These are phyloP conservation scores for Distichodus sexfasciatus DNA, from an alignment of 2,797 vertebrate genomes.

Conservation along the genomic window DNA sequence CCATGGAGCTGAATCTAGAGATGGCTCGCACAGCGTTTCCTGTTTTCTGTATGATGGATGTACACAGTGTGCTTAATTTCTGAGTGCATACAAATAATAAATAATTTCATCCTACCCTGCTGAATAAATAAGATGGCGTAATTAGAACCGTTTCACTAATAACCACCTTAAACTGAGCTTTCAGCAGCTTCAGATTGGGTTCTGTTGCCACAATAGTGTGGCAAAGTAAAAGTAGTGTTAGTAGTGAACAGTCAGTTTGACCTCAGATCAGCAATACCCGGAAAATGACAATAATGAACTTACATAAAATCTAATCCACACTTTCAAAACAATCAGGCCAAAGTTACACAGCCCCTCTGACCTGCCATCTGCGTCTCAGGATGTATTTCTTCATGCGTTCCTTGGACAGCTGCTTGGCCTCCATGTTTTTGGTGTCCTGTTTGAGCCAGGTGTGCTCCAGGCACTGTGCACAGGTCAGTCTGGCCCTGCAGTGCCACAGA, in stretches of 20 bases:
- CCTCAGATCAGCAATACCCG: too few relatives aligned
- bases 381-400: conserved; percentile 99
- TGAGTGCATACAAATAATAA: background rate
- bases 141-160: too few relatives aligned
- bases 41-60: conserved; percentile 82
- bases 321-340: too few relatives aligned
- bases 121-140: too few relatives aligned
- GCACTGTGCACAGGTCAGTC: conserved; percentile 87
- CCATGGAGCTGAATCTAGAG: conserved; percentile 94
- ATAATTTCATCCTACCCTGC: too few relatives aligned
- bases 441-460: conserved; percentile 93
- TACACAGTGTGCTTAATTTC: background rate
- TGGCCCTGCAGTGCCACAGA: conserved; percentile 70
- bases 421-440: conserved; percentile 97
- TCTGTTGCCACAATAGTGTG: too few relatives aligned
- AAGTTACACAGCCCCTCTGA: conserved; percentile 67
- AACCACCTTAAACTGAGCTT: too few relatives aligned
- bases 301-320: too few relatives aligned
- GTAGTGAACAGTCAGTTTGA: too few relatives aligned
- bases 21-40: conserved; percentile 96
- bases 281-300: too few relatives aligned
- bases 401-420: conserved; percentile 96
- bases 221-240: too few relatives aligned
- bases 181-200: too few relatives aligned
- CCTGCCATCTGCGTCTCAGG: conserved; percentile 98